Conservation (phyloP, 2,888 invertebrate species). For the Julus scanicus region DNA sequence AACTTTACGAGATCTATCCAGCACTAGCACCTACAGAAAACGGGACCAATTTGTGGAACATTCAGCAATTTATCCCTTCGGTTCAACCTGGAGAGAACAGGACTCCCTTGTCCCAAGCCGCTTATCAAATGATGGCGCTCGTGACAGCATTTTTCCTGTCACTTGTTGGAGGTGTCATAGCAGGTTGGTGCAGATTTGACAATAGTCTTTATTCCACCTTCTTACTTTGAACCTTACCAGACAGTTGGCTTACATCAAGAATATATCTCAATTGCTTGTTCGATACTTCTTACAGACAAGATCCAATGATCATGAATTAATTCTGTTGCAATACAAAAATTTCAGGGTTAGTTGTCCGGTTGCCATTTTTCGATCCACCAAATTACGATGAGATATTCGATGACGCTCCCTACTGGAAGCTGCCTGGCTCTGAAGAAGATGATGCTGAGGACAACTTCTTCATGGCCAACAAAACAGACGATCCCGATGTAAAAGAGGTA, state of each 20-base stretch:
- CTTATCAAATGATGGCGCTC: constrained; percentile 80
- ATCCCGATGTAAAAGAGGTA: constrained; percentile 53
- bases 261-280: too few relatives aligned
- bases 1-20: constrained; percentile 70
- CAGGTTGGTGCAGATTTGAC: constrained; percentile 72
- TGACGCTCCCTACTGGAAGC: constrained; percentile 63
- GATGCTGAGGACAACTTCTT: constrained; percentile 46
- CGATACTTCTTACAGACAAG: too few relatives aligned
- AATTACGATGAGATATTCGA: constrained; percentile 62
- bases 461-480: constrained; percentile 48
- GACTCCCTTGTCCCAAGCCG: constrained; percentile 77
- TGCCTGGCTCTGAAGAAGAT: constrained; percentile 61
- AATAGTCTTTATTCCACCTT: too few relatives aligned
- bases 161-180: constrained; percentile 77
- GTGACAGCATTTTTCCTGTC: constrained; percentile 77
- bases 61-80: constrained; percentile 60
- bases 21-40: constrained; percentile 71
- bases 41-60: constrained; percentile 61
- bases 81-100: constrained; percentile 71
- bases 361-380: constrained; percentile 63
- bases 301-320: too few relatives aligned
- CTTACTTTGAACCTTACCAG: too few relatives aligned
- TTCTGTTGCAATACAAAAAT: background rate
- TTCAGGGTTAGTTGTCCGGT: constrained; percentile 60
- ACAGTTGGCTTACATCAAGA: too few relatives aligned